Evolutionary conservation across 2,113 vertebrate species (phyloP).

Genomic region (Neogale vison): DNA sequence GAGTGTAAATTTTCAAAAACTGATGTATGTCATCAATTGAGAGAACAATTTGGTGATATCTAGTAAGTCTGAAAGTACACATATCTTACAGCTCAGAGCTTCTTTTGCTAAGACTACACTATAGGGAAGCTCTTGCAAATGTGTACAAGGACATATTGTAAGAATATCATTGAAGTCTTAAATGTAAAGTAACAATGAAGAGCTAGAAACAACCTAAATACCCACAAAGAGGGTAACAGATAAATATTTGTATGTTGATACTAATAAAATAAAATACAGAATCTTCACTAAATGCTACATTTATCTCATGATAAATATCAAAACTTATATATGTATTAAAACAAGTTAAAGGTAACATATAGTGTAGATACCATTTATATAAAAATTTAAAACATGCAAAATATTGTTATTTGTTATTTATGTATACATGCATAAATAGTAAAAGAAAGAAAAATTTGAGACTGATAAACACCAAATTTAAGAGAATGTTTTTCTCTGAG

Average conservation of each 20-base stretch:
- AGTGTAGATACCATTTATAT: background rate
- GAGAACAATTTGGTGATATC: background rate
- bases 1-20: background rate
- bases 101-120: background rate
- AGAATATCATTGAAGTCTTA: background rate
- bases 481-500: background rate
- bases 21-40: background rate
- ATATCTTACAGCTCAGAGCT: background rate
- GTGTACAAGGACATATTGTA: background rate
- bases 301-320: background rate
- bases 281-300: background rate
- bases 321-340: background rate
- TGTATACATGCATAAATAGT: background rate
- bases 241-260: background rate
- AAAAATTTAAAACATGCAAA: slow-evolving; percentile 26
- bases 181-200: background rate
- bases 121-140: background rate
- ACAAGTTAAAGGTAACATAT: background rate
- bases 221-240: background rate
- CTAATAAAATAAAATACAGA: background rate
- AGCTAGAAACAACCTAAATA: background rate
- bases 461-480: slow-evolving; percentile 1
- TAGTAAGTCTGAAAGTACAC: slow-evolving; percentile 14
- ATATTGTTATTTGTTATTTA: background rate
- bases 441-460: slow-evolving; percentile 18